A percentile compares a stretch with the other conserved stretches of the same genome.
Evolutionary conservation across 2,113 vertebrate genomes (phyloP).

Genomic region (Pterocles burchelli): DNA sequence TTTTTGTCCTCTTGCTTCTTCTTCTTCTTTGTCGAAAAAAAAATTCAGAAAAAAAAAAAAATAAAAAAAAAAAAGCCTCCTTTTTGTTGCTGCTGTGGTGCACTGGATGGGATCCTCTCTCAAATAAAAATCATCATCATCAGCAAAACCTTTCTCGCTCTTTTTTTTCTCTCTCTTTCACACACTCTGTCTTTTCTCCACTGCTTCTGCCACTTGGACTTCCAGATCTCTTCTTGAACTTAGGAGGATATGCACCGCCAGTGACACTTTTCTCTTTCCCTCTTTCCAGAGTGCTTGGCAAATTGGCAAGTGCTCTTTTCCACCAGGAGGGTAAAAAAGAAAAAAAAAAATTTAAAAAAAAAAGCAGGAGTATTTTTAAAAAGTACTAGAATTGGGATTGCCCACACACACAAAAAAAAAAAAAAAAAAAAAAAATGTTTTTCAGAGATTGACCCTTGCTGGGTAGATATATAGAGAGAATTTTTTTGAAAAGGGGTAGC

Average conservation of each 20-base stretch:
- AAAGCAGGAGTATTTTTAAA: background rate
- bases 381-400: constrained; percentile 54
- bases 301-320: constrained; percentile 78
- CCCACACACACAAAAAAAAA: constrained; percentile 66
- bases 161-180: constrained; percentile 33
- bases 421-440: constrained; percentile 42
- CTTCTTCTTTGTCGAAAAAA: constrained; percentile 70
- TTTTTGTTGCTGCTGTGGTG: constrained; percentile 61
- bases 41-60: background rate
- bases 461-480: constrained; percentile 55
- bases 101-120: constrained; percentile 68
- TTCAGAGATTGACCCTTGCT: constrained; percentile 76
- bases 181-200: constrained; percentile 75
- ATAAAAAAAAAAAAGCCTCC: constrained; percentile 7
- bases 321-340: constrained; percentile 65
- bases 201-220: constrained; percentile 78
- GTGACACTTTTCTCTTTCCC: constrained; percentile 73
- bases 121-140: constrained; percentile 69
- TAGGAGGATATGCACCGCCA: constrained; percentile 73
- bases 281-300: constrained; percentile 74
- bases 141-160: constrained; percentile 51
- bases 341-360: background rate
- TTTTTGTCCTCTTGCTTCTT: constrained; percentile 58
- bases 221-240: constrained; percentile 81
- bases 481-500: constrained; percentile 71